Conservation (phyloP, 2,113 vertebrate genomes). For the Psephotus haematonotus region DNA sequence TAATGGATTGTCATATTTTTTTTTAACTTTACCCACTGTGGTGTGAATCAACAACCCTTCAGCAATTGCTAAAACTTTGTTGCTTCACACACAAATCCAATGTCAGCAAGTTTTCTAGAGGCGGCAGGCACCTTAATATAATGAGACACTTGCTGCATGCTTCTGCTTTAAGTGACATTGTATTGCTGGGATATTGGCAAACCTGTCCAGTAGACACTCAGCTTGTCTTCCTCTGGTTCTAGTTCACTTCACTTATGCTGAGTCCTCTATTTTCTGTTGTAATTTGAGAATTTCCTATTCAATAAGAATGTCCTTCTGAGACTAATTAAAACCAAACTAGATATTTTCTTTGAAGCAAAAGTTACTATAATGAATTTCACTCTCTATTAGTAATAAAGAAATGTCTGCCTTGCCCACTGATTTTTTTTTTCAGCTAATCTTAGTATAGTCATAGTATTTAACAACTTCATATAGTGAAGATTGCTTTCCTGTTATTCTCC, state of each 20-base stretch:
- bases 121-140: not conserved
- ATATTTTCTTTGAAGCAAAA: constrained; percentile 25
- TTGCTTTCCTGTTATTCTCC: not conserved
- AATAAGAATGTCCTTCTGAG: constrained; percentile 18
- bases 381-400: constrained; percentile 7
- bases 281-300: constrained; percentile 16
- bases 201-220: not conserved
- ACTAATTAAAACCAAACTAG: constrained; percentile 33
- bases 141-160: constrained; percentile 3
- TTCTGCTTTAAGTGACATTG: not conserved
- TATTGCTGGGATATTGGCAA: constrained; percentile 38
- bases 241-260: constrained; percentile 16
- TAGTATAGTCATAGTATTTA: not conserved
- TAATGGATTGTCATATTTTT: not conserved
- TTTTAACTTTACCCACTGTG: not conserved
- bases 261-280: constrained; percentile 15
- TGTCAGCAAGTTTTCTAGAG: not conserved
- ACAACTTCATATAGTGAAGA: not conserved
- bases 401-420: not conserved
- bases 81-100: not conserved
- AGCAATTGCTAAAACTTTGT: not conserved
- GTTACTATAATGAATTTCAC: not conserved
- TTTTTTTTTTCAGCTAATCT: not conserved
- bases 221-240: not conserved
- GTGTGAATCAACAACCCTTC: not conserved